Percentiles rank a stretch among this genome's conserved stretches.
Conservation (phyloP, 2,113 vertebrate genomes). For the Oryzias woworae region DNA sequence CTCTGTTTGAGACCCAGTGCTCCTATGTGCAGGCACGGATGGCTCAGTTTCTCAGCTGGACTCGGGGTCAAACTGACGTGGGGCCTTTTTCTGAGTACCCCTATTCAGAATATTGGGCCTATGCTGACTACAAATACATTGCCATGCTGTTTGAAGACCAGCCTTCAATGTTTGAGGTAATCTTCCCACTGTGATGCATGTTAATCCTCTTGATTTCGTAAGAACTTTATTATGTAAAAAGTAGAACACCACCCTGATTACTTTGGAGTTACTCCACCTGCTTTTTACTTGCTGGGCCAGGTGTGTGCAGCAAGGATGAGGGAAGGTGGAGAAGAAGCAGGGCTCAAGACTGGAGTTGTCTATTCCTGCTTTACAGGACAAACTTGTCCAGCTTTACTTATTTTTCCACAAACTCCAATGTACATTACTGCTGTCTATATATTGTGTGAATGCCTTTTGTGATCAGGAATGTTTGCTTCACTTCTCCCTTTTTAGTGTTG, state of each 20-base stretch:
- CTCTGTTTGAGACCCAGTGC: conserved; percentile 93
- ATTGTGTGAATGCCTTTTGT: too few relatives aligned
- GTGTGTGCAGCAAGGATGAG: too few relatives aligned
- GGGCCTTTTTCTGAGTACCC: conserved; percentile 83
- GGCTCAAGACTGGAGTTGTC: too few relatives aligned
- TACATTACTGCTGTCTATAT: too few relatives aligned
- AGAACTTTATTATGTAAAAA: not conserved
- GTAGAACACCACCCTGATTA: not conserved
- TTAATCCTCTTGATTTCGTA: not conserved
- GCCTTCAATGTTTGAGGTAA: conserved; percentile 88
- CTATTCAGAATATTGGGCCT: conserved; percentile 87
- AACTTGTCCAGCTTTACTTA: too few relatives aligned
- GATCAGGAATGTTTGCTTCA: too few relatives aligned
- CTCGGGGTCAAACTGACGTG: conserved; percentile 48
- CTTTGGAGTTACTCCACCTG: not conserved
- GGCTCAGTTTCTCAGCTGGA: conserved; percentile 87
- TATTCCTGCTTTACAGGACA: too few relatives aligned
- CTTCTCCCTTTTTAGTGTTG: too few relatives aligned
- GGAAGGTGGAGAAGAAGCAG: too few relatives aligned
- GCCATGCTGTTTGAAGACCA: conserved; percentile 84
- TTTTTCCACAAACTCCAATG: too few relatives aligned
- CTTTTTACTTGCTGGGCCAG: too few relatives aligned
- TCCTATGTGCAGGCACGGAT: conserved; percentile 83
- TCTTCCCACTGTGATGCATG: not conserved
- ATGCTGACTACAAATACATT: conserved; percentile 97